Evolutionary conservation across 2,113 vertebrate genomes (phyloP).

Genomic region (Damaliscus lunatus): DNA sequence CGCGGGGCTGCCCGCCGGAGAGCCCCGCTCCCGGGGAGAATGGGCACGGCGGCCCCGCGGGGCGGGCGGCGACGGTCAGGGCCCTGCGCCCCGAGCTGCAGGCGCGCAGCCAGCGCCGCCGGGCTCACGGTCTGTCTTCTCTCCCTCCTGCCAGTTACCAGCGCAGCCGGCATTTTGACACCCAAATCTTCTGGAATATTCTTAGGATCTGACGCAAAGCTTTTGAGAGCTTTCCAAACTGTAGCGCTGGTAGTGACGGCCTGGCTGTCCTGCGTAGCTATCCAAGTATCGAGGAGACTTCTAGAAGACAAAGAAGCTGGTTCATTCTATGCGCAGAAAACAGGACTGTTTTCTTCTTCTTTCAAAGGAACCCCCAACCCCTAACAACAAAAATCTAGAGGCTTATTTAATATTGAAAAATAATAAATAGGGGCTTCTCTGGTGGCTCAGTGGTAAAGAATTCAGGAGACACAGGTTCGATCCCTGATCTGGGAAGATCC

Average conservation of each 20-base stretch:
- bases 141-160: background rate
- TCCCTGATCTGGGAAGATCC: background rate
- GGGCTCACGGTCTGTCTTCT: background rate
- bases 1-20: rapidly evolving
- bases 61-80: background rate
- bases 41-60: constrained; percentile 51
- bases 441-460: background rate
- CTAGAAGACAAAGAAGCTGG: background rate
- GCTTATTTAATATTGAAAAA: background rate
- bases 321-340: background rate
- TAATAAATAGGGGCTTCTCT: background rate
- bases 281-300: background rate
- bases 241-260: background rate
- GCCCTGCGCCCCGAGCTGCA: constrained; percentile 60
- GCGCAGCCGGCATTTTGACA: background rate
- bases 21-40: constrained; percentile 20
- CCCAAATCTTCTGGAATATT: background rate
- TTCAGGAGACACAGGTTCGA: background rate
- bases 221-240: background rate
- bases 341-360: background rate
- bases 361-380: background rate
- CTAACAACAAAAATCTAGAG: background rate
- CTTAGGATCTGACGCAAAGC: background rate
- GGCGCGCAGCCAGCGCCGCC: background rate
- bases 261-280: background rate